Base-by-base conservation (phyloP, 2,797 vertebrate genomes). In the Phataginus tricuspis region DNA sequence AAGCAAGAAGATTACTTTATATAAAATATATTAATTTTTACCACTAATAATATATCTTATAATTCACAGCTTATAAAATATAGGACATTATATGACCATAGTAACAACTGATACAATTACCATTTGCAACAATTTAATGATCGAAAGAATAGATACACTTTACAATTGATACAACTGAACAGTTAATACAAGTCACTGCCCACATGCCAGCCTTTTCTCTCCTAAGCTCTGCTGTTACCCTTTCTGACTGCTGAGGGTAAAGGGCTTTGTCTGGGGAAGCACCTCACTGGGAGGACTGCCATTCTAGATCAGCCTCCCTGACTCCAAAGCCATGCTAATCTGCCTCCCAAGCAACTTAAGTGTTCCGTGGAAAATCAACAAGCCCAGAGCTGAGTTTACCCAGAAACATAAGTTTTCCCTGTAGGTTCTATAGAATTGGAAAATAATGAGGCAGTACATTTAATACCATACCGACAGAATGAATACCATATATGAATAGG, bases 21-120 rank as follows among this genome's bases (percentile, higher is more conserved):
- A 77, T 78, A 84, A 71, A 82, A 79, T 39, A 75, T 23, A 92
- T 64, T 64, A 49, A 90, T 57, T 94, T 94, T 88, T 51, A 93
- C 21, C 29, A 83, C 37, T 51, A 93, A 63, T 63, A 74, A 27
- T 13, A 61, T 29, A 51, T 90, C 19, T 71, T 72, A 51, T 51
- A 92, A 45, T 61, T 71, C 29, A 39, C 18, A 90, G 61, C 5
- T 79, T 93, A 84, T 27, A 86, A 69, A 64, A 80, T 88, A 63
- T 19, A 53, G 59, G 63, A 25, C 19, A 77, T 34, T 53, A 71
- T n/a, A 61, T 37, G 90, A 59, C 51, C 78, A 95, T 27, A 74
- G 15, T 29, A 66, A 86, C 16, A 69, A 79, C 4, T 31, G 49
- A 74, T 45, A 82, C 13, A 42, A 42, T 16, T 51, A 72, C 6